Base-by-base conservation (phyloP, 2,888 invertebrate species). In the Sinopyrophorus schimmeli region DNA sequence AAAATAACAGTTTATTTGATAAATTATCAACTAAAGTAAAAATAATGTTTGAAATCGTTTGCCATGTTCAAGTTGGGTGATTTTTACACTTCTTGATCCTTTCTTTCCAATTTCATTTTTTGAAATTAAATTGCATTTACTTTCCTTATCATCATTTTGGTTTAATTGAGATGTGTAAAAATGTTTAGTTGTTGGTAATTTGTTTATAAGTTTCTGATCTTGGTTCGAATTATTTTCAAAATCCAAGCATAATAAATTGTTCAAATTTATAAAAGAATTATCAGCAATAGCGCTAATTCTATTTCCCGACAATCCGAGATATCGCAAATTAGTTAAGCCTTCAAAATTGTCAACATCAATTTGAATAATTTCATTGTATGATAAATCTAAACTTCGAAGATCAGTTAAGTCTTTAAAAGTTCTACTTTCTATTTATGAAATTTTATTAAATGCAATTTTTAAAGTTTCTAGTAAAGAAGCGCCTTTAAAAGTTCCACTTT, bases 371-470 rank as follows among this genome's bases (percentile, higher is more conserved):
- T 20, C 10, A 31, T 40, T 40, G 15, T 21, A 6, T 21, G 21
- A 21, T 1, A 40, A 30, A 15, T 40, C 30, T 5, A 40, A 14
- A 5, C 6, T 17, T 21, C 6, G 15, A 38, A n/a, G n/a, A n/a
- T n/a, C 15, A 15, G 14, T 24, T 15, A 38, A 12, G 16, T 26
- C 17, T n/a, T 26, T 7, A 34, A 42, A 42, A 11, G 24, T 20
- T 2, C 15, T 6, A n/a, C n/a, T n/a, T n/a, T n/a, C n/a, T n/a
- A n/a, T n/a, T n/a, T n/a, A n/a, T n/a, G n/a, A n/a, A n/a, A 42
- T 42, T 5, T n/a, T 24, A 20, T 42, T 42, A 10, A 27, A 42
- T 4, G 27, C 23, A 17, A 42, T 9, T 10, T 42, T 26, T 2
- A 42, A 11, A 3, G 17, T n/a, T 5, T 5, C 2, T 11, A 42